Conservation (phyloP, 2,113 vertebrate species). For the Orthonyx spaldingii region DNA sequence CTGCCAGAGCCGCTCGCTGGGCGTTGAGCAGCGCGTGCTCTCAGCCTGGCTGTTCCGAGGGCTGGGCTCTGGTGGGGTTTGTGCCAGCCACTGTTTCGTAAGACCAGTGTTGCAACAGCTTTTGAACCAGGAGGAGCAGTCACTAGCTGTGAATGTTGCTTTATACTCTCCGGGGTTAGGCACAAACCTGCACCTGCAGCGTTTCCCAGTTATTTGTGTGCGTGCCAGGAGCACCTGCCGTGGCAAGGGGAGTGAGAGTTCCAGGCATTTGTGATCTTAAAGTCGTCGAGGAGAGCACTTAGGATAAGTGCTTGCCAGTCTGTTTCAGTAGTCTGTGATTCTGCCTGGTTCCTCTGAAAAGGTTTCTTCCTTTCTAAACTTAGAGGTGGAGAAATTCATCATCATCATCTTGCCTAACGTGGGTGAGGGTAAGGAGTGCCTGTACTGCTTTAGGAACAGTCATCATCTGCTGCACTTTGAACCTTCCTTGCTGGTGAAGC, state of each 20-base stretch:
- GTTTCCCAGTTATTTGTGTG: background rate
- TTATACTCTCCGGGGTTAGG: background rate
- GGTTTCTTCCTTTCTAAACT: background rate
- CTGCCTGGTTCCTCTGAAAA: background rate
- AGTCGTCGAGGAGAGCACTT: background rate
- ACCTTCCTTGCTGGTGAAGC: background rate
- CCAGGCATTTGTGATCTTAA: background rate
- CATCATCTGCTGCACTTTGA: background rate
- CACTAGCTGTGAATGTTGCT: background rate
- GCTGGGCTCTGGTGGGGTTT: background rate
- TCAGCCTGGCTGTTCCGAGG: background rate
- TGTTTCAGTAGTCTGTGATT: background rate
- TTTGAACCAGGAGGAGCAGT: background rate
- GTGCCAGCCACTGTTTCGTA: background rate
- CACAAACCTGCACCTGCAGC: background rate
- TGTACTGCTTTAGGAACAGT: background rate
- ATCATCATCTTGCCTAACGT: background rate
- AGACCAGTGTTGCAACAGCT: background rate
- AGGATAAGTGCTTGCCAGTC: background rate
- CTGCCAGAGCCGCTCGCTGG: background rate
- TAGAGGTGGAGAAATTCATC: background rate
- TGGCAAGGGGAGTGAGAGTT: background rate
- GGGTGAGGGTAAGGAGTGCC: background rate
- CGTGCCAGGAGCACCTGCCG: background rate
- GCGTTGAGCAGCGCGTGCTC: background rate